Evolutionary conservation across 1,140 invertebrate species (phyloP).

Genomic region (Neodiprion pinetum): DNA sequence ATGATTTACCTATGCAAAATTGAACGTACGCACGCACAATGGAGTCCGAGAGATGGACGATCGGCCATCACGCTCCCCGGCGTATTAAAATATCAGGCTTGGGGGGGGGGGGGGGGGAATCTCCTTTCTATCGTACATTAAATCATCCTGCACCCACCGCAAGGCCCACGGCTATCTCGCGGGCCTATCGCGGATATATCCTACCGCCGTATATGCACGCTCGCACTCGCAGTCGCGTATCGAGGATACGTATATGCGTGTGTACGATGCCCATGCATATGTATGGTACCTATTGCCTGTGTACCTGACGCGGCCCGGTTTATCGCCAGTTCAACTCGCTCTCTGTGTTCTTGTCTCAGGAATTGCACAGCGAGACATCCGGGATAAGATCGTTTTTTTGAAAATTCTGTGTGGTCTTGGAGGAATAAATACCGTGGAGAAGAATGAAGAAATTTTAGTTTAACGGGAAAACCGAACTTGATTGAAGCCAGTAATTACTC

Average conservation of each 20-base stretch:
- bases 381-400: too few relatives aligned
- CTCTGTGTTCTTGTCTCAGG: too few relatives aligned
- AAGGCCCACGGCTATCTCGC: conserved; percentile 50
- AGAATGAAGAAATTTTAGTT: too few relatives aligned
- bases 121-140: conserved; percentile 41
- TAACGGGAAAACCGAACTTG: too few relatives aligned
- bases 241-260: conserved; percentile 32
- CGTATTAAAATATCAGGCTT: conserved; percentile 50
- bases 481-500: too few relatives aligned
- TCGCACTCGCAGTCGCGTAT: too few relatives aligned
- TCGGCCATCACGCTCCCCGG: conserved; percentile 51
- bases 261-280: conserved; percentile 10
- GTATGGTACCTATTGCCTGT: too few relatives aligned
- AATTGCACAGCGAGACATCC: too few relatives aligned
- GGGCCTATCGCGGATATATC: conserved; percentile 48
- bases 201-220: not conserved
- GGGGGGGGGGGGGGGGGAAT: conserved; percentile 29
- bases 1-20: conserved; percentile 55
- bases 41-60: conserved; percentile 27
- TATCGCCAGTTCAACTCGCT: too few relatives aligned
- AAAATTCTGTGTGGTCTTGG: too few relatives aligned
- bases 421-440: too few relatives aligned
- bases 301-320: too few relatives aligned
- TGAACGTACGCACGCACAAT: conserved; percentile 45
- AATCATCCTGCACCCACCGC: conserved; percentile 51